Percentiles rank a stretch among this genome's conserved stretches.
phyloP scores from a whole-genome alignment of 2,113 vertebrate genomes.

The Dendrocopos noguchii region DNA sequence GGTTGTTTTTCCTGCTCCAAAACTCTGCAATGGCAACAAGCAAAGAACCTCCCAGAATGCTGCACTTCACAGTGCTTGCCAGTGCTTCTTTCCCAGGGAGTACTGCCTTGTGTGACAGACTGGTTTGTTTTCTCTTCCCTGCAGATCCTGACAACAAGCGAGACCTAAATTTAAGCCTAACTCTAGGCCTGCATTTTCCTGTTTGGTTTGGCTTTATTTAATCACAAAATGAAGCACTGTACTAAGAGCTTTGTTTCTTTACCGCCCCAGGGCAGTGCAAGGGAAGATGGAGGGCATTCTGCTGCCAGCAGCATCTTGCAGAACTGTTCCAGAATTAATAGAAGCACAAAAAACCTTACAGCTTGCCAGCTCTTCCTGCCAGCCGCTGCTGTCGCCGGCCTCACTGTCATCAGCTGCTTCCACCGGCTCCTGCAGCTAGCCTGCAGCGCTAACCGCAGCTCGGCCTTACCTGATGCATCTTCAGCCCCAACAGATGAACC shows the following conservation, averaged over 20 bases:
- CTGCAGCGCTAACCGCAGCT: not conserved
- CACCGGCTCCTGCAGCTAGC: conserved; percentile 57
- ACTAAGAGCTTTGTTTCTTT: not conserved
- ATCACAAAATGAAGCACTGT: not conserved
- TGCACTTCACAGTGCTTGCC: conserved; percentile 25
- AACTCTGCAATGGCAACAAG: conserved; percentile 19
- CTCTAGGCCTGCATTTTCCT: not conserved
- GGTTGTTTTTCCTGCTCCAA: not conserved
- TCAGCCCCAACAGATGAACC: conserved; percentile 27
- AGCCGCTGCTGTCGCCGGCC: conserved; percentile 64
- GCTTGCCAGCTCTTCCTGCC: conserved; percentile 81
- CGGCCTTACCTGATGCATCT: not conserved
- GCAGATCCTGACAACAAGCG: not conserved
- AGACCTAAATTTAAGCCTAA: not conserved
- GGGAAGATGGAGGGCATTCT: conserved; percentile 22
- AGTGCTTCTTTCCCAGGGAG: conserved; percentile 42
- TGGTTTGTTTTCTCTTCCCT: conserved; percentile 14
- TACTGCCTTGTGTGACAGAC: not conserved
- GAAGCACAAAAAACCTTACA: conserved; percentile 63
- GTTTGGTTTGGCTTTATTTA: not conserved
- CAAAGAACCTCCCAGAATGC: conserved; percentile 13
- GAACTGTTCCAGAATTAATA: conserved; percentile 23
- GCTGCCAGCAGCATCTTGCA: conserved; percentile 46
- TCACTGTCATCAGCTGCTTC: conserved; percentile 79
- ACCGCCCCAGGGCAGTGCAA: conserved; percentile 55